phyloP scores from a whole-genome alignment of 2,113 vertebrate species.

The Phoenicopterus ruber region DNA sequence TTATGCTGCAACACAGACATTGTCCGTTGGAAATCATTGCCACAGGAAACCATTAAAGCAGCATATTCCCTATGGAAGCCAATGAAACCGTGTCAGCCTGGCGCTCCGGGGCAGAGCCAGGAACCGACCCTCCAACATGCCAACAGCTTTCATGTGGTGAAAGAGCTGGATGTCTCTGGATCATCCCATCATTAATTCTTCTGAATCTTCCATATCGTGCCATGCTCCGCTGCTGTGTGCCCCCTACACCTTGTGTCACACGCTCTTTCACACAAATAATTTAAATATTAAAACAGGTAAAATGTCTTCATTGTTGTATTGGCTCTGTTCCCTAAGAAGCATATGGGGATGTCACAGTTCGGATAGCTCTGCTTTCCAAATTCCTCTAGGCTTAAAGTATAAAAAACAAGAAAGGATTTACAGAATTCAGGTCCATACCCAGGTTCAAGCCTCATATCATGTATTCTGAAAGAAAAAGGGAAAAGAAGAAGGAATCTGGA shows the following conservation, averaged over 20 bases:
- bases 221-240: background rate
- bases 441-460: background rate
- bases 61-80: background rate
- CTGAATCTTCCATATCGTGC: background rate
- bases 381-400: background rate
- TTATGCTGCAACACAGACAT: background rate
- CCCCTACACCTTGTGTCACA: background rate
- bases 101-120: background rate
- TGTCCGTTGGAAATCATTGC: background rate
- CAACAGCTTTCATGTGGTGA: background rate
- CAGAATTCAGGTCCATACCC: background rate
- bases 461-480: background rate
- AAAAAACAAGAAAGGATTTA: background rate
- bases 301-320: background rate
- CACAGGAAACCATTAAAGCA: background rate
- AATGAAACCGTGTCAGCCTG: background rate
- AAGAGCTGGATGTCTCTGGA: background rate
- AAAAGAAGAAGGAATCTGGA: background rate
- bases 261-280: background rate
- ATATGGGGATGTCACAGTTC: background rate
- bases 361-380: background rate
- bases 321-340: background rate
- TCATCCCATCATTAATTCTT: background rate
- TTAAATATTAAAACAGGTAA: background rate
- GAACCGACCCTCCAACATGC: background rate